A percentile compares a stretch with the other conserved stretches of the same genome.
Evolutionary conservation across 2,888 invertebrate species (phyloP).

Genomic region (Toxonevra muliebris): DNA sequence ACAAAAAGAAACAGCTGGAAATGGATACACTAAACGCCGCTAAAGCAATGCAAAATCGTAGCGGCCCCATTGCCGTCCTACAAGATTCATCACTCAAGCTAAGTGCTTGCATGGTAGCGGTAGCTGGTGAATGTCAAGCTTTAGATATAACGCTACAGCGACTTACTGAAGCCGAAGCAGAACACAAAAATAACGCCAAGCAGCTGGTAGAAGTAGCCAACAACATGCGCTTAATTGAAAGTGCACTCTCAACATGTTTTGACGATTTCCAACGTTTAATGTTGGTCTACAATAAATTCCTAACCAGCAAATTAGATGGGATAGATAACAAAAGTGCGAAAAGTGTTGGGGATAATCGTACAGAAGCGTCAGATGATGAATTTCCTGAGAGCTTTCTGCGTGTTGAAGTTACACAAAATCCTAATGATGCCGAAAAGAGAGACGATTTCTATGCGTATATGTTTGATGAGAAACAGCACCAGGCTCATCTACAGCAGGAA

Average conservation of each 20-base stretch:
- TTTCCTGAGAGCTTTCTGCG: constrained; percentile 57
- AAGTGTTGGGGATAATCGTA: constrained; percentile 22
- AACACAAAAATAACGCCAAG: constrained; percentile 53
- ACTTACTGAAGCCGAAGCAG: constrained; percentile 55
- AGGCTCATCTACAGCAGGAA: constrained; percentile 40
- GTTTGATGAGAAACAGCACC: constrained; percentile 56
- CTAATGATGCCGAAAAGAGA: constrained; percentile 49
- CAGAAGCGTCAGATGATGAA: constrained; percentile 45
- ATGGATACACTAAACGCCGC: constrained; percentile 52
- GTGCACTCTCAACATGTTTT: constrained; percentile 58
- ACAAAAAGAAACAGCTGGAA: constrained; percentile 55
- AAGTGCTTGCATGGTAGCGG: constrained; percentile 62
- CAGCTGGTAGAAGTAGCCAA: constrained; percentile 59
- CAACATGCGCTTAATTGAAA: constrained; percentile 61
- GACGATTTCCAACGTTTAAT: constrained; percentile 63
- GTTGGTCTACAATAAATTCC: constrained; percentile 62
- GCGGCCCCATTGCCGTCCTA: constrained; percentile 56
- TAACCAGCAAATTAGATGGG: constrained; percentile 55
- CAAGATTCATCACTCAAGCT: constrained; percentile 62
- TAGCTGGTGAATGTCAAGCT: constrained; percentile 62
- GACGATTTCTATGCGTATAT: constrained; percentile 64
- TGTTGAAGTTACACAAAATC: constrained; percentile 56
- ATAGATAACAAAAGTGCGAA: constrained; percentile 32
- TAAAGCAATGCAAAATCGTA: constrained; percentile 51
- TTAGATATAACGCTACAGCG: constrained; percentile 59